Percentiles rank a stretch among this genome's conserved stretches.
These are phyloP conservation scores for Pipistrellus pipistrellus DNA, from an alignment of 2,797 vertebrate species.

Conservation along the genomic window DNA sequence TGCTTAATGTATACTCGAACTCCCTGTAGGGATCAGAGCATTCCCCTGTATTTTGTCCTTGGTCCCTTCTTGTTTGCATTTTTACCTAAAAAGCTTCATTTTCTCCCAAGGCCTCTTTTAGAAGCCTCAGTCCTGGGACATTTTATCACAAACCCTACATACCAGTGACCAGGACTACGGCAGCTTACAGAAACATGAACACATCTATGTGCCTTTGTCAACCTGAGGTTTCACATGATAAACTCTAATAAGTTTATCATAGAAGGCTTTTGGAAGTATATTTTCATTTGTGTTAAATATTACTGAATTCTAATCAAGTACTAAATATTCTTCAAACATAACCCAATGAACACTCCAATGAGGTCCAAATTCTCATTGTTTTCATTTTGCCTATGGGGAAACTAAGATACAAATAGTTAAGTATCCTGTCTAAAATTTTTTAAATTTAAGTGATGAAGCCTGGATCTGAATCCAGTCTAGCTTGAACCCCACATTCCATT, in stretches of 20 bases:
- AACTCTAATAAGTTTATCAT: constrained; percentile 37
- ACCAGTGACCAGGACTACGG: neutral
- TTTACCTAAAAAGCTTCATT: neutral
- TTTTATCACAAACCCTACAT: neutral
- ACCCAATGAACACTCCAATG: neutral
- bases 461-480: neutral
- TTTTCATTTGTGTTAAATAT: constrained; percentile 49
- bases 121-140: neutral
- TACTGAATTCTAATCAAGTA: constrained; percentile 34
- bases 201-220: neutral
- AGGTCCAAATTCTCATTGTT: neutral
- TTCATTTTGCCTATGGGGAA: neutral
- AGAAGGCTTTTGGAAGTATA: neutral
- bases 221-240: neutral
- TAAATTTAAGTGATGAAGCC: neutral
- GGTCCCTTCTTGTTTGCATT: neutral
- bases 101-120: neutral
- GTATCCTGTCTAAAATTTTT: neutral
- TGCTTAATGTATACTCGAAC: neutral
- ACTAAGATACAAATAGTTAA: neutral
- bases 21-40: neutral
- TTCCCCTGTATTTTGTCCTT: neutral
- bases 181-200: too few relatives aligned
- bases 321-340: neutral
- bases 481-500: neutral